Base-by-base conservation (phyloP, 2,797 vertebrate genomes). In the Halcyon leucocephala region DNA sequence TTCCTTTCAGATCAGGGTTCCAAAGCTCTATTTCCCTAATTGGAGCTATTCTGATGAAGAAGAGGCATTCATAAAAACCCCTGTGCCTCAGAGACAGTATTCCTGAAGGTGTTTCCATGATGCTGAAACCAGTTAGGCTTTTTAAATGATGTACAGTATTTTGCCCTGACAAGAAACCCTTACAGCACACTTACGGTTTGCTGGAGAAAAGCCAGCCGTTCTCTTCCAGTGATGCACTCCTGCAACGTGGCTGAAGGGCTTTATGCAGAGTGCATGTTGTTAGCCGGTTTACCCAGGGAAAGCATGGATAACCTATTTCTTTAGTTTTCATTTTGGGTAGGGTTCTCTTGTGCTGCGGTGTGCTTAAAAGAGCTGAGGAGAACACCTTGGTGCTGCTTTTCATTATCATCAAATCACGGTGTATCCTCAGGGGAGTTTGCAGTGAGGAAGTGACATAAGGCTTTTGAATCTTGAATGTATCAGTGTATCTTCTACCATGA, bases 241-340 rank as follows among this genome's bases (percentile, higher is more conserved):
- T 66, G 52, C 37, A 39, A 2, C 24, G 16, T 14, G 37, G 29
- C 52, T 62, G 48, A 64, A 29, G 62, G 65, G 31, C 9, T 46
- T 51, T 46, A 31, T n/a, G 60, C 22, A 24, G 66, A 62, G 66
- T 51, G 17, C 12, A 14, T 0, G 0, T 60, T 65, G 41, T 57
- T 70, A 84, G 22, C 28, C 29, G 17, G 26, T 46, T 41, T 26
- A 61, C 57, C 31, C n/a, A 15, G 46, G 51, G 33, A 70, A 35
- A 57, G 22, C 3, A 0, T 5, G 16, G 28, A 31, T 18, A 48
- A 20, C 3, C 0, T 24, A 2, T 44, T 55, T 31, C 15, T 85
- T 51, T 51, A 29, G 18, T 20, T 84, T 44, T 37, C 15, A 0
- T 46, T 82, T 55, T 86, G 26, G 37, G 7, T 82, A 61, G 49